Percentiles rank a stretch among this genome's conserved stretches.
These are phyloP conservation scores for Phaethornis superciliosus DNA, from an alignment of 2,113 vertebrate species.

Conservation along the genomic window DNA sequence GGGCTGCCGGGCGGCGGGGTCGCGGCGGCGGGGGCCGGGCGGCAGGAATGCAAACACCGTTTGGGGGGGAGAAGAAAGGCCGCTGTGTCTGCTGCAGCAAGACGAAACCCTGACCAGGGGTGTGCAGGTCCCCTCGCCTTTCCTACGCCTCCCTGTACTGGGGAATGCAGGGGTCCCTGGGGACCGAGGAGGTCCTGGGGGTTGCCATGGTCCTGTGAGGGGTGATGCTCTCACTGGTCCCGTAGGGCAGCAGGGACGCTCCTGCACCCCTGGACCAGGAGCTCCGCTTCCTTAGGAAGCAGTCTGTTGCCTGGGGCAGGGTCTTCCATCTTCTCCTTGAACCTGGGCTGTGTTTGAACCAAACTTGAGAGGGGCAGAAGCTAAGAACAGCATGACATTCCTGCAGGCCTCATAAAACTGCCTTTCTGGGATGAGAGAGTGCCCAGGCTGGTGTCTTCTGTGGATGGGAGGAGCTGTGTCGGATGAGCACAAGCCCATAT, in stretches of 20 bases:
- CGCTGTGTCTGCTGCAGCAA: neutral
- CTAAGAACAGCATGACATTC: neutral
- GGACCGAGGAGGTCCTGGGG: neutral
- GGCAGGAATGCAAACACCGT: conserved; percentile 67
- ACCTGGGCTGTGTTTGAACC: neutral
- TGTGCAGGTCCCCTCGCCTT: neutral
- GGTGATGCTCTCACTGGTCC: neutral
- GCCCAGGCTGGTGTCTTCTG: neutral
- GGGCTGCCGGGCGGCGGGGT: conserved; percentile 45
- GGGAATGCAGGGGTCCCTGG: neutral
- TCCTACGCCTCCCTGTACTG: neutral
- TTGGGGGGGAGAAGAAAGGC: conserved; percentile 55
- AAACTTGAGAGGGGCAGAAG: neutral
- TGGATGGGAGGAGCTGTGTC: neutral
- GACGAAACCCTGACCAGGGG: neutral
- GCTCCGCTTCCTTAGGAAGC: neutral
- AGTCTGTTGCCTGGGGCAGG: neutral
- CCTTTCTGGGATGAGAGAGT: neutral
- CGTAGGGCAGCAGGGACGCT: neutral
- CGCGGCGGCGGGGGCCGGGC: neutral
- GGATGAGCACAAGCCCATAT: neutral
- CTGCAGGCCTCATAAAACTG: neutral
- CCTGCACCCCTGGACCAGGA: neutral
- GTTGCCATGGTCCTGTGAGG: fast-evolving
- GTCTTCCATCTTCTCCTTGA: neutral